Conservation (phyloP, 1,140 invertebrate species). For the Tetramorium simillimum region DNA sequence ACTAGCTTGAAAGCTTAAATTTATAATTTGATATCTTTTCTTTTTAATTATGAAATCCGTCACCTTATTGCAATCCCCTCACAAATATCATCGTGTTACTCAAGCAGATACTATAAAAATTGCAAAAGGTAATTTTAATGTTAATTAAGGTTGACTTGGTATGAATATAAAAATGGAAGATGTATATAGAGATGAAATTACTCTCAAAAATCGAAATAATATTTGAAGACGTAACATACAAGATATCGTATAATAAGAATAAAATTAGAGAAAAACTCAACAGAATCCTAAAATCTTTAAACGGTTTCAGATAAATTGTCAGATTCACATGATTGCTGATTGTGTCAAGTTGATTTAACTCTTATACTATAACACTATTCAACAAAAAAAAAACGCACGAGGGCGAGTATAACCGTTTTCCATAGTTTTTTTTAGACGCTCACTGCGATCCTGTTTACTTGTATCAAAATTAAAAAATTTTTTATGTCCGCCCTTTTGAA, state of each 20-base stretch:
- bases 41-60: not conserved
- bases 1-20: slow-evolving; percentile 5
- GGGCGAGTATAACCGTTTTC: too few relatives aligned
- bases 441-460: too few relatives aligned
- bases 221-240: not conserved
- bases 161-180: slow-evolving; percentile 24
- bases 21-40: not conserved
- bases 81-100: not conserved
- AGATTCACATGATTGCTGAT: not conserved
- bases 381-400: too few relatives aligned
- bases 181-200: not conserved
- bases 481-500: too few relatives aligned
- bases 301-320: not conserved
- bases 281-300: not conserved
- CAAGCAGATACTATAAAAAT: not conserved
- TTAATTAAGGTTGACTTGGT: slow-evolving; percentile 50
- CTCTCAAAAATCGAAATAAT: not conserved
- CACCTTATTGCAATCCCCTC: not conserved
- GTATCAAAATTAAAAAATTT: too few relatives aligned
- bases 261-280: not conserved
- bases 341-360: not conserved
- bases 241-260: not conserved
- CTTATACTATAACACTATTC: not conserved
- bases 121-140: not conserved
- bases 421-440: too few relatives aligned